Base-by-base conservation (phyloP, 2,797 vertebrate genomes). In the Melopsittacus undulatus region DNA sequence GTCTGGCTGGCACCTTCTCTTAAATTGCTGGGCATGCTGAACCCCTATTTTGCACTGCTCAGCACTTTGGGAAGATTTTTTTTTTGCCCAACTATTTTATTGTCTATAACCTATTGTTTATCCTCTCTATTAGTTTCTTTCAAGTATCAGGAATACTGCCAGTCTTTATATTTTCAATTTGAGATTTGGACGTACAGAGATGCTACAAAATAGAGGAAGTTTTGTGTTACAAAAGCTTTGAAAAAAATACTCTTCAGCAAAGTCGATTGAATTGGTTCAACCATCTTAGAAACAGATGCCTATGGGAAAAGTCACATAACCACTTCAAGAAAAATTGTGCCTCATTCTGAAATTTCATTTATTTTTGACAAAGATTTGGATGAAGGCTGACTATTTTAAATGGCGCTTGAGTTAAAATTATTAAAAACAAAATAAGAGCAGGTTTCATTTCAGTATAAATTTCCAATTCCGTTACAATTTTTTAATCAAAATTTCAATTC, bases 1-100 rank as follows among this genome's bases (percentile, higher is more conserved):
- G 15, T 77, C 83, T 95, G 90, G 62, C 88, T 95, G 91, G 76
- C 88, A 90, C 46, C 48, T 69, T 86, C 54, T 63, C 27, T 57
- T 64, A 3, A 2, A 3, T 54, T 68, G 17, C 67, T 92, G 84
- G 52, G 21, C 3, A 4, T 48, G 32, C 51, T 63, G 59, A 46
- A 19, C 74, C 87, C 45, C 34, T 30, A 7, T 61, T 93, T 75
- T 94, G 32, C 7, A 6, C 26, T 68, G n/a, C 49, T 92, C 80
- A 95, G 80, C 90, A 34, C 67, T 34, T 10, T 64, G 51, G 40
- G 51, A 51, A 79, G 22, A 6, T 34, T 64, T 57, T 70, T 90
- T 89, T 88, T 52, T 32, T 10, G 3, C 78, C 34, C 46, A 90
- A 49, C 45, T 76, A 51, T 88, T 90, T 90, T 64, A 68, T 78